Base-by-base conservation (phyloP, 2,797 vertebrate genomes). In the Sebastes kiyomatsui region DNA sequence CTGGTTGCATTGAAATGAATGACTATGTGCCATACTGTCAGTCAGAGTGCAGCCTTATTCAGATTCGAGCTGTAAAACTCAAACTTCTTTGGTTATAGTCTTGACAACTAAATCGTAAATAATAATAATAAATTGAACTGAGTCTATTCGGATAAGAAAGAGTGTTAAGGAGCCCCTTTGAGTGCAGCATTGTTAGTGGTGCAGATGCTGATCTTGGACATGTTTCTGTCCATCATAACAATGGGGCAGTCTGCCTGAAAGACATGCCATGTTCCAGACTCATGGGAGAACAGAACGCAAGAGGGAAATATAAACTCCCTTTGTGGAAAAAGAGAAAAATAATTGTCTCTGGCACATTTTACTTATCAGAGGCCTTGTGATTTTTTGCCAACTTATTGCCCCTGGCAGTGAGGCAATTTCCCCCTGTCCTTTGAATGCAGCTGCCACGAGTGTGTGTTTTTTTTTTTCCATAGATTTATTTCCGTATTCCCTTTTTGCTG, bases 341-440 rank as follows among this genome's bases (percentile, higher is more conserved):
- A 67, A 87, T 88, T 83, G 81, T 82, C 82, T 83, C 64, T 84
- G 85, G 77, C 80, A 80, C 69, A 38, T 75, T 68, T 62, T 76
- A 74, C 68, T 62, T 80, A 71, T 79, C 79, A 72, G 33, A 77
- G 33, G 62, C 60, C 59, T 86, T 32, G 32, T 82, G 72, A 18
- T 85, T 33, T 82, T 75, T 83, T 77, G 81, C 79, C 84, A 85
- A 70, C 68, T 69, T 84, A 54, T 79, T 79, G 77, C 83, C 82
- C 77, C 86, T 69, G 68, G 77, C 82, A 28, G 77, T 27, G 42
- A 84, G 54, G 60, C 81, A 81, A 85, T 88, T 85, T 90, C 81
- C 79, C 42, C 72, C 64, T 87, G 62, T 65, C 72, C 61, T 70
- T 85, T 80, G 42, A 83, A 72, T 80, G 49, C 61, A 14, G 68